Base-by-base conservation (phyloP, 1,140 invertebrate genomes). In the Zaprionus gabonicus region DNA sequence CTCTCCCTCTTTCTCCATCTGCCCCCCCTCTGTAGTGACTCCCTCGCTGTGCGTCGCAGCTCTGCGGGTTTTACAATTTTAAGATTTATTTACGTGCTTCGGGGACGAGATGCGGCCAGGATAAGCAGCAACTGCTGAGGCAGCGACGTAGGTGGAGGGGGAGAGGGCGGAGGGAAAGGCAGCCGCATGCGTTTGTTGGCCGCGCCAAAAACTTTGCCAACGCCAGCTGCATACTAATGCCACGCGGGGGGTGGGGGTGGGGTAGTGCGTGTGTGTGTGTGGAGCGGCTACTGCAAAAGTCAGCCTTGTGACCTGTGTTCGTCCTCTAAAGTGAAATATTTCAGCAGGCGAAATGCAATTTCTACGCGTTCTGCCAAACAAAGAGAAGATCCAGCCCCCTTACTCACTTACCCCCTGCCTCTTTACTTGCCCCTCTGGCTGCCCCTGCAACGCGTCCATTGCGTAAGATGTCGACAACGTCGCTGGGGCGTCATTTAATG, bases 241-340 rank as follows among this genome's bases (percentile, higher is more conserved):
- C 36, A 46, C 36, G 41, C 23, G 51, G 71, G 34, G 65, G 66
- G 17, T 25, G n/a, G 10, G 20, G 17, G 10, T 23, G 15, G 27
- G 25, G 46, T 17, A 38, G 44, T 49, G 49, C 44, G 66, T 69
- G 51, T 73, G 49, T 53, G 66, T 56, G 71, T 49, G 70, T 59
- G 59, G 31, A 60, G 49, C 74, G 70, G 74, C 76, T 78, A 68
- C 71, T 76, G 79, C 66, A 76, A 88, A 87, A 88, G 85, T 88
- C 84, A 88, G 88, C 88, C 84, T 41, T 90, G 90, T 91, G 90
- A 91, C 90, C 90, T 91, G 90, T 91, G 90, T 91, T 91, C 87
- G 90, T 91, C 90, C 90, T 91, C 90, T 90, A 91, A 91, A 91
- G 85, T 91, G 90, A 91, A 91, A 91, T 91, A 91, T 91, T 91